Evolutionary conservation across 2,888 invertebrate species (phyloP).

Genomic region (Chrysolina oricalcia): DNA sequence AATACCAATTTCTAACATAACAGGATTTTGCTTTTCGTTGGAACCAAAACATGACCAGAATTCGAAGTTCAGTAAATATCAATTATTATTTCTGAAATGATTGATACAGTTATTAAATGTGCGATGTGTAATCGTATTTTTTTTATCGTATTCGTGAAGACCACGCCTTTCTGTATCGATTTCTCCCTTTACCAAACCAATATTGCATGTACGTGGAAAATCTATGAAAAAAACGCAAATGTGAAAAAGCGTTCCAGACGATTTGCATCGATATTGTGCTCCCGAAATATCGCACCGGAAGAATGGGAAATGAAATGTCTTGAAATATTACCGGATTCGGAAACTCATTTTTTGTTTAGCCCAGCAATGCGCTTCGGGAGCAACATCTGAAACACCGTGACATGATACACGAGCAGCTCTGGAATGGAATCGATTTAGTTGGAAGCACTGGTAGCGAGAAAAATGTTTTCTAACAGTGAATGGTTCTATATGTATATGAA

Average conservation of each 20-base stretch:
- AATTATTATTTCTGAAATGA: too few relatives aligned
- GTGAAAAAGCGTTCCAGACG: constrained; percentile 12
- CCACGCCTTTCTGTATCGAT: constrained; percentile 19
- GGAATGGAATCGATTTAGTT: background rate
- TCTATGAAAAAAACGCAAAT: constrained; percentile 19
- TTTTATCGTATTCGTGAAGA: background rate
- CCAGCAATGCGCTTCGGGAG: constrained; percentile 15
- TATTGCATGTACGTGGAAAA: constrained; percentile 11
- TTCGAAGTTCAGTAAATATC: too few relatives aligned
- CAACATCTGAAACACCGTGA: constrained; percentile 1
- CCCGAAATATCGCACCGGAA: constrained; percentile 8
- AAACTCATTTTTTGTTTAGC: constrained; percentile 14
- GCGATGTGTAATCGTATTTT: background rate
- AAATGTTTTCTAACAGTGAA: too few relatives aligned
- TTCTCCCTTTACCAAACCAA: background rate
- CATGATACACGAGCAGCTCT: constrained; percentile 9
- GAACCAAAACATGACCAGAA: too few relatives aligned
- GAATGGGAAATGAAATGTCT: constrained; percentile 23
- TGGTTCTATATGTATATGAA: too few relatives aligned
- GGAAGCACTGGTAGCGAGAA: too few relatives aligned
- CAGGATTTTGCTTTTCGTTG: too few relatives aligned
- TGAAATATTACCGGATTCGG: constrained; percentile 25
- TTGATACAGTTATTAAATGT: too few relatives aligned
- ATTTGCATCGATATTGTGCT: constrained; percentile 20
- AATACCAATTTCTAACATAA: too few relatives aligned